Evolutionary conservation across 2,888 invertebrate species (phyloP), one percentile per base, ranked within the genome.

Genomic region (Diachrysia chrysitis): DNA sequence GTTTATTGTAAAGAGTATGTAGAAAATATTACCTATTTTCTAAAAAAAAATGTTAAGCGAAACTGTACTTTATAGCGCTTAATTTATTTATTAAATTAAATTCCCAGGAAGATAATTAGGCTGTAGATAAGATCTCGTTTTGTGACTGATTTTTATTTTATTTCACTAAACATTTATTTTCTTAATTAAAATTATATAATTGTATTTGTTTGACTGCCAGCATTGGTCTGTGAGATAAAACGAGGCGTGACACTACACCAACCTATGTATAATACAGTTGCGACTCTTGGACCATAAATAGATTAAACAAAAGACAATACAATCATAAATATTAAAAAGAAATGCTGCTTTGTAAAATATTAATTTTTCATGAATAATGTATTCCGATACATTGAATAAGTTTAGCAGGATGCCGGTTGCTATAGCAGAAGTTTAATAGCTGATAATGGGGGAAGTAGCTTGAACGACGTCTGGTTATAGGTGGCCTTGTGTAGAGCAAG

Each of bases 361-460:
- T 51, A 51, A 19, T 19, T 29, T 62, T 58, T 23, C 19, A 48
- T 71, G 58, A 19, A 48, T 71, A 64, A 71, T 58, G 10, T 67
- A 71, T 66, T 56, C 51, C 7, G 16, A 62, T 19, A 62, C 55
- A 25, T 9, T 56, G 17, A n/a, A 42, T 42, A 42, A 42, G 42
- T 56, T 32, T 56, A n/a, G 51, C 64, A 68, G 65, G 69, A 68
- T 65, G 55, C 62, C 32, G 53, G 35, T 56, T 56, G 55, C 23
- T 29, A 46, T 29, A 48, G 6, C 58, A 61, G 55, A 61, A 73
- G 71, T 58, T 48, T 71, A 73, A 73, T 82, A 73, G 78, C 73
- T 35, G 55, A 69, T 85, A 85, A 84, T 83, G 69, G 81, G 82
- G 85, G 83, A 84, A 81, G 83, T 81, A 57, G 79, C 64, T 71